Conservation (phyloP, 2,888 invertebrate species). For the Periphyllus acericola region DNA sequence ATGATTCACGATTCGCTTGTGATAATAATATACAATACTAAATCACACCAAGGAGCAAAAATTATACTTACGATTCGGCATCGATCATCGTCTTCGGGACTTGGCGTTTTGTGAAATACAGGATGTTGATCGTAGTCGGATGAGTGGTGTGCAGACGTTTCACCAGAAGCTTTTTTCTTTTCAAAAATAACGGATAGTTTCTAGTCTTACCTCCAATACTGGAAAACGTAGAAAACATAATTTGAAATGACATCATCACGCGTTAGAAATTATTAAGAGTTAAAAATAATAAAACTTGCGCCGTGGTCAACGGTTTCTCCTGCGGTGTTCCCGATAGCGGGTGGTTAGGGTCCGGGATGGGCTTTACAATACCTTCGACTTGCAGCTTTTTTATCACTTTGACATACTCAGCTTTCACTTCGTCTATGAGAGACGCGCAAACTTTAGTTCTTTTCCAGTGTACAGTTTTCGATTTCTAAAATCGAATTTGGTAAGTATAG, state of each 20-base stretch:
- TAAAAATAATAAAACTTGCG: slow-evolving; percentile 6
- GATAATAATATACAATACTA: too few species aligned
- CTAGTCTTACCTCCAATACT: slow-evolving; percentile 44
- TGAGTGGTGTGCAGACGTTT: slow-evolving; percentile 46
- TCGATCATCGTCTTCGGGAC: slow-evolving; percentile 52
- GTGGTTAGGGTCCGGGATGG: slow-evolving; percentile 4
- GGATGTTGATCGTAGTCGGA: slow-evolving; percentile 42
- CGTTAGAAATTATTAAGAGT: not conserved
- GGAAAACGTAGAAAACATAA: not conserved
- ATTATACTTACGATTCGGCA: slow-evolving; percentile 37
- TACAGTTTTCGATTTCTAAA: slow-evolving; percentile 42
- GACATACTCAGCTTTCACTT: slow-evolving; percentile 46
- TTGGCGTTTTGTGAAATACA: slow-evolving; percentile 49
- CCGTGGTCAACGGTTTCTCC: slow-evolving; percentile 19
- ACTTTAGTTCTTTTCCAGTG: slow-evolving; percentile 29
- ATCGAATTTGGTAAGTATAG: too few species aligned
- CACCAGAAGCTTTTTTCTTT: slow-evolving; percentile 30
- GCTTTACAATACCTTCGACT: slow-evolving; percentile 44
- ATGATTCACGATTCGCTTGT: too few species aligned
- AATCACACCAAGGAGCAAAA: not conserved
- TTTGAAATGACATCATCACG: not conserved
- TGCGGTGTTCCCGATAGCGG: not conserved
- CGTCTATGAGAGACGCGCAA: slow-evolving; percentile 24
- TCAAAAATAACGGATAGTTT: slow-evolving; percentile 46
- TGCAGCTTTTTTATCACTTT: slow-evolving; percentile 51